phyloP scores from a whole-genome alignment of 2,797 vertebrate genomes.

The Erpetoichthys calabaricus region DNA sequence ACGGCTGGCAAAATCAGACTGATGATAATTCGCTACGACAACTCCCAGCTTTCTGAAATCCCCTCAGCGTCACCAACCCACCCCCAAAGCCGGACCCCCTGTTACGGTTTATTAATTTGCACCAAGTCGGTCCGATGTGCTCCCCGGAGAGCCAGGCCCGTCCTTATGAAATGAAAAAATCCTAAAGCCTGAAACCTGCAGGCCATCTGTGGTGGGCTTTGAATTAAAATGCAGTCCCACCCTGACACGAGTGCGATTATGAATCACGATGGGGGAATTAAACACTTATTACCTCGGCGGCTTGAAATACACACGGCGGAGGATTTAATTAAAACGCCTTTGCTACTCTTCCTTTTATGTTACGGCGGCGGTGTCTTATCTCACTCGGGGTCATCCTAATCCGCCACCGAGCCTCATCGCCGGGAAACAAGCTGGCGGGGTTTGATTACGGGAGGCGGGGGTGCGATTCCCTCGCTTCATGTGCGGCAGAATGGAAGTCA shows the following conservation, averaged over 20 bases:
- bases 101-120: conserved; percentile 5
- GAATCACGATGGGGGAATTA: conserved; percentile 4
- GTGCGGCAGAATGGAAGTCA: too few species aligned
- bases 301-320: conserved; percentile 12
- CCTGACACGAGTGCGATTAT: neutral
- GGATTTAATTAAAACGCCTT: conserved; percentile 9
- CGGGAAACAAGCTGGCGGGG: too few species aligned
- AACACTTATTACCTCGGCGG: conserved; percentile 10
- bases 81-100: neutral
- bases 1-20: neutral
- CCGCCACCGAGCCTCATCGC: too few species aligned
- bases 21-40: neutral
- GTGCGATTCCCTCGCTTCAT: too few species aligned
- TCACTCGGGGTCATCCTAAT: neutral
- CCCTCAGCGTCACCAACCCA: neutral
- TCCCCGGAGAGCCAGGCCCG: neutral
- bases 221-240: conserved; percentile 7
- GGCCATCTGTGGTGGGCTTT: neutral
- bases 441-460: too few species aligned
- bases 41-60: neutral
- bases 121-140: neutral
- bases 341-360: neutral
- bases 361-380: neutral
- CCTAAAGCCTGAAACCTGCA: neutral
- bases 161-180: neutral